Evolutionary conservation across 2,797 vertebrate genomes (phyloP).

Genomic region (Diglossa cyanea): DNA sequence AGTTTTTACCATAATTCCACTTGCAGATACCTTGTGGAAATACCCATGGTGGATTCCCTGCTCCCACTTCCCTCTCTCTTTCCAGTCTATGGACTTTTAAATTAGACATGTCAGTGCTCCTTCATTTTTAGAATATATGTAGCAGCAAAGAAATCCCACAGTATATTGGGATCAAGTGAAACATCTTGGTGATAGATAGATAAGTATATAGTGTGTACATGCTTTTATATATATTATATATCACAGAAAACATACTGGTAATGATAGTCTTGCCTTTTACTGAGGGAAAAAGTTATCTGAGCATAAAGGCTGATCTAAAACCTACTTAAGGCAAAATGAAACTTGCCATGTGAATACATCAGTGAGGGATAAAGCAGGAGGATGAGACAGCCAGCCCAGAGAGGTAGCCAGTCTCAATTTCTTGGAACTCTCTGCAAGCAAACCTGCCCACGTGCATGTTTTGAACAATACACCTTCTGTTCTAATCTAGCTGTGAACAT

Average conservation of each 20-base stretch:
- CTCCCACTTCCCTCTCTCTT: slow-evolving; percentile 29
- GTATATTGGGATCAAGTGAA: neutral
- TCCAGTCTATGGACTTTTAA: slow-evolving; percentile 43
- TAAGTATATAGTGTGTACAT: neutral
- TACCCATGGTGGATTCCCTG: neutral
- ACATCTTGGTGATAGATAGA: neutral
- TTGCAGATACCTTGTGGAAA: slow-evolving; percentile 30
- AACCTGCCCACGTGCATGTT: neutral
- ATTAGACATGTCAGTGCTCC: slow-evolving; percentile 15
- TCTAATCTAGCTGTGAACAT: neutral
- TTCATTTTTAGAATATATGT: neutral
- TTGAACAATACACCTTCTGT: neutral
- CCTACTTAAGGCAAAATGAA: neutral
- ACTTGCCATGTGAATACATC: neutral
- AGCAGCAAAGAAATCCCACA: slow-evolving; percentile 25
- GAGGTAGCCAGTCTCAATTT: neutral
- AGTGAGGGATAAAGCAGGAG: neutral
- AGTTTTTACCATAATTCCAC: neutral
- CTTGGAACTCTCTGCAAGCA: neutral
- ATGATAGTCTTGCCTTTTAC: neutral
- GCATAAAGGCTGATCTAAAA: slow-evolving; percentile 9
- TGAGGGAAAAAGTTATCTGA: neutral
- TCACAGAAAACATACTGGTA: neutral
- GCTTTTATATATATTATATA: neutral
- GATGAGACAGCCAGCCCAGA: neutral